Evolutionary conservation across 2,888 invertebrate species (phyloP).

Genomic region (Scaptomyza tumidula): DNA sequence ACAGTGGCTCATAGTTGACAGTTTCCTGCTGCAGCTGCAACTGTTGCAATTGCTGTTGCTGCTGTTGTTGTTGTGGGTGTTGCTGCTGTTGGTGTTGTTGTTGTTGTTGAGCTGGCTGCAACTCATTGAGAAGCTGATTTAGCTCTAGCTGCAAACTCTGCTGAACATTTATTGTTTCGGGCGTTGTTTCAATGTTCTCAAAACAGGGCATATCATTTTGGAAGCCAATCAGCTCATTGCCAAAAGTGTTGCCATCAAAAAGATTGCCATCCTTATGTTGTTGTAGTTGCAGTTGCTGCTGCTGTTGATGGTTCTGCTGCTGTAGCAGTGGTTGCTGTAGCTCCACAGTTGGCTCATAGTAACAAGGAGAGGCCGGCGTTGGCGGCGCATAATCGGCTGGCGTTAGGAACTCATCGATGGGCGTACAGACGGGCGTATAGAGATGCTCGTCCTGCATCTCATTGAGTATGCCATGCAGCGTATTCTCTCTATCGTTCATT

Average conservation of each 20-base stretch:
- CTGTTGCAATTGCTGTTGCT: slow-evolving; percentile 22
- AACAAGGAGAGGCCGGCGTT: slow-evolving; percentile 46
- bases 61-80: slow-evolving; percentile 21
- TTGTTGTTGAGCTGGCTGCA: slow-evolving; percentile 51
- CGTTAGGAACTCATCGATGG: slow-evolving; percentile 76
- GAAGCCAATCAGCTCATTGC: slow-evolving; percentile 79
- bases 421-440: slow-evolving; percentile 73
- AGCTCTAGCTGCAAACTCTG: slow-evolving; percentile 68
- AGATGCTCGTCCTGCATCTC: slow-evolving; percentile 82
- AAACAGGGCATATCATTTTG: slow-evolving; percentile 82
- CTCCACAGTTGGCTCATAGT: slow-evolving; percentile 37
- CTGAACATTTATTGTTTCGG: slow-evolving; percentile 39
- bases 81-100: slow-evolving; percentile 18
- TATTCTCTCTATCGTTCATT: slow-evolving; percentile 80
- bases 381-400: slow-evolving; percentile 78
- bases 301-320: neutral
- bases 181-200: slow-evolving; percentile 71
- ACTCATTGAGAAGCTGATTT: slow-evolving; percentile 67
- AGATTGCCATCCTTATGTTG: slow-evolving; percentile 35
- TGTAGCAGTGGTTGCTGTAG: slow-evolving; percentile 5
- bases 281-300: slow-evolving; percentile 7
- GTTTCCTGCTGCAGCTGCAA: slow-evolving; percentile 37
- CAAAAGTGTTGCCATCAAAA: slow-evolving; percentile 69
- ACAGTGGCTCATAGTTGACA: slow-evolving; percentile 33
- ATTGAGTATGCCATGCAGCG: slow-evolving; percentile 79